Evolutionary conservation across 2,888 invertebrate species (phyloP).

Genomic region (Lochmaea capreae): DNA sequence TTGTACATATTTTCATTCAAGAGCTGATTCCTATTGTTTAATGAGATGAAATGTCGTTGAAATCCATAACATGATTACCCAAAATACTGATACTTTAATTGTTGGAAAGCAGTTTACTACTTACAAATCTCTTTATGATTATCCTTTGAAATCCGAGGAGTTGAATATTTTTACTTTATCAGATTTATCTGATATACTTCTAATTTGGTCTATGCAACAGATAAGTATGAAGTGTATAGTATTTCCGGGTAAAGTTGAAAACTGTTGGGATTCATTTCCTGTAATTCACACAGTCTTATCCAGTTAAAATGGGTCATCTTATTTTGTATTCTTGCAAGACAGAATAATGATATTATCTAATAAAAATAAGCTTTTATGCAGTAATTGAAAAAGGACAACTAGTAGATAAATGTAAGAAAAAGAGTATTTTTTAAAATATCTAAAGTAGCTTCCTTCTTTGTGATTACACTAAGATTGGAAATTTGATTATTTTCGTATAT

Average conservation of each 20-base stretch:
- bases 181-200: slow-evolving; percentile 1
- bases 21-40: slow-evolving; percentile 7
- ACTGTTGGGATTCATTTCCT: slow-evolving; percentile 3
- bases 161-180: slow-evolving; percentile 9
- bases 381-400: too few relatives aligned
- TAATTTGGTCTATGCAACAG: slow-evolving; percentile 1
- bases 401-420: too few relatives aligned
- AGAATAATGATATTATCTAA: neutral
- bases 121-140: slow-evolving; percentile 11
- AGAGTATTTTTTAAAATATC: too few relatives aligned
- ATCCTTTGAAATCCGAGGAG: slow-evolving; percentile 9
- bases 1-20: slow-evolving; percentile 5
- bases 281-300: neutral
- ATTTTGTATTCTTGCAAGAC: neutral
- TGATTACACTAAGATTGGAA: too few relatives aligned
- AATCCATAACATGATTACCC: slow-evolving; percentile 8
- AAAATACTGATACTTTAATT: slow-evolving; percentile 7
- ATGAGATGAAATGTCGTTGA: slow-evolving; percentile 6
- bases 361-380: neutral
- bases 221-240: slow-evolving; percentile 16
- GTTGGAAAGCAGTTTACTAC: slow-evolving; percentile 13
- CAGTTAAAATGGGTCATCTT: too few relatives aligned
- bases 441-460: too few relatives aligned
- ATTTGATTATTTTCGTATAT: too few relatives aligned
- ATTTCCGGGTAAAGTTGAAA: slow-evolving; percentile 5